Percentiles rank a stretch among this genome's conserved stretches.
Conservation (phyloP, 2,888 invertebrate genomes). For the Agonopterix heracliana region DNA sequence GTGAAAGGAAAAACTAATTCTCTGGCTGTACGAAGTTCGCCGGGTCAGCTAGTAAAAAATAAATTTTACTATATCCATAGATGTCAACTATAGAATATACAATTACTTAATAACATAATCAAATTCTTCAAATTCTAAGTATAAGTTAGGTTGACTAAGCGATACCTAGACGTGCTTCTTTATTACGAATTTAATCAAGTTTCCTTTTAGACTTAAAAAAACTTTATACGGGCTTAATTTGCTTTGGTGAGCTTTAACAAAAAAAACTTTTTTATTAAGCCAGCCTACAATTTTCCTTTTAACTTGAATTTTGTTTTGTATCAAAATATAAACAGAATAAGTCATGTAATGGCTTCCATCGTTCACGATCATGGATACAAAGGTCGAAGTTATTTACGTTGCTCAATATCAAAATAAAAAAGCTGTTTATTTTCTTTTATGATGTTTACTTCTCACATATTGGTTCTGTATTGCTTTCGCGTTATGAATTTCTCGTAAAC, state of each 20-base stretch:
- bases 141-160: no score
- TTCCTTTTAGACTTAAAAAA: no score
- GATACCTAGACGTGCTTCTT: no score
- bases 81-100: no score
- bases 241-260: not conserved
- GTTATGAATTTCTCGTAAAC: not conserved
- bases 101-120: no score
- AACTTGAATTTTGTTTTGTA: not conserved
- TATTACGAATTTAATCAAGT: no score
- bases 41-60: no score
- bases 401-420: conserved; percentile 1
- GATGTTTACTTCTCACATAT: conserved; percentile 4
- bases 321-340: not conserved
- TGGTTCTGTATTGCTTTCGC: not conserved
- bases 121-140: no score
- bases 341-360: not conserved
- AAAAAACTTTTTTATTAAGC: not conserved
- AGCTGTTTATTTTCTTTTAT: conserved; percentile 2
- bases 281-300: not conserved
- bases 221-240: no score
- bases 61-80: no score
- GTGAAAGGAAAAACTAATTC: no score
- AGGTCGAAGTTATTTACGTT: not conserved
- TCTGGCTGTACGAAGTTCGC: no score
- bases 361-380: not conserved